phyloP scores from a whole-genome alignment of 1,140 invertebrate species.

The Drosophila ogumai region DNA sequence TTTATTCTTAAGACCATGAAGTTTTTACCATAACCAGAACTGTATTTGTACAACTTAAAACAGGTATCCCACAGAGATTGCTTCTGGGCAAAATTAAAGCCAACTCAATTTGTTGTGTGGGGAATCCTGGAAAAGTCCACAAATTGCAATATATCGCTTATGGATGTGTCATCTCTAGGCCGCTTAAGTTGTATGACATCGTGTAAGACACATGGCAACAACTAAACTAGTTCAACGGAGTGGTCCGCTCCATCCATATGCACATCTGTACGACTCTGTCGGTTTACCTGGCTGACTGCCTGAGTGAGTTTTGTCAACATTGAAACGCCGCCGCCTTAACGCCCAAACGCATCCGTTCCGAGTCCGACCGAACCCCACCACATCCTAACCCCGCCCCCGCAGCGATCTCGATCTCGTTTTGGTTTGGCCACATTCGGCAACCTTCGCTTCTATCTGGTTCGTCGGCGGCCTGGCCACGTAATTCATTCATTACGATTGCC shows the following conservation, averaged over 20 bases:
- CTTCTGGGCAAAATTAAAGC: slow-evolving; percentile 1
- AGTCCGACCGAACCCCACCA: slow-evolving; percentile 18
- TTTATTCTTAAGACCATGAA: neutral
- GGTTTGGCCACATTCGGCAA: slow-evolving; percentile 57
- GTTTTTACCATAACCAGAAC: neutral
- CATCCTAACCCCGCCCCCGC: slow-evolving; percentile 1
- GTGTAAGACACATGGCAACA: slow-evolving; percentile 67
- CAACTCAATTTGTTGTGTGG: neutral
- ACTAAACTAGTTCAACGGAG: slow-evolving; percentile 70
- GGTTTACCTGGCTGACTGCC: slow-evolving; percentile 29
- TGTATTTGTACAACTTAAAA: neutral
- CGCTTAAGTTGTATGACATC: slow-evolving; percentile 56
- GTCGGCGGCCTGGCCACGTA: slow-evolving; percentile 66
- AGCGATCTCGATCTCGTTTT: slow-evolving; percentile 67
- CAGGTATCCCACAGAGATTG: neutral
- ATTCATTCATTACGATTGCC: slow-evolving; percentile 75
- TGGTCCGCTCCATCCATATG: slow-evolving; percentile 39
- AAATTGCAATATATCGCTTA: slow-evolving; percentile 33
- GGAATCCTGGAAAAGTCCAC: slow-evolving; percentile 2
- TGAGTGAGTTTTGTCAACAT: slow-evolving; percentile 80
- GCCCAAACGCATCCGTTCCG: slow-evolving; percentile 79
- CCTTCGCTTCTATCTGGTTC: slow-evolving; percentile 63
- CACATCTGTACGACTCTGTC: slow-evolving; percentile 45
- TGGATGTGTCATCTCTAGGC: slow-evolving; percentile 58
- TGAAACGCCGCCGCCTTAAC: slow-evolving; percentile 72